These are phyloP conservation scores for Caenorhabditis angaria DNA, from an alignment of 2,888 invertebrate genomes.

Conservation along the genomic window DNA sequence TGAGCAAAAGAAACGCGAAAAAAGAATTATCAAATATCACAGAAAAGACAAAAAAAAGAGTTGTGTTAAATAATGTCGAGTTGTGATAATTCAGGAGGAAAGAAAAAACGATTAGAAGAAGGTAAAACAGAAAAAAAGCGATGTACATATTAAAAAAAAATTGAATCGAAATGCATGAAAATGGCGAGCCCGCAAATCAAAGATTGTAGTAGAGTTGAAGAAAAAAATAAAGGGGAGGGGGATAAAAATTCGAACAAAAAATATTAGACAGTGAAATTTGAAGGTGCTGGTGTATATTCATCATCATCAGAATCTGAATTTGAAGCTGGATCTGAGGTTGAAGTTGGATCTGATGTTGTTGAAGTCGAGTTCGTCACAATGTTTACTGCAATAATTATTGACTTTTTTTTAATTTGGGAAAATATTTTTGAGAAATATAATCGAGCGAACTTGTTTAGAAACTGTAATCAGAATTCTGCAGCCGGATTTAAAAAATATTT, in stretches of 20 bases:
- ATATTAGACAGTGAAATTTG: conserved; percentile 29
- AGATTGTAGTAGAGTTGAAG: conserved; percentile 10
- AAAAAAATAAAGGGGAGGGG: conserved; percentile 11
- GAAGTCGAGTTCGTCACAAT: too few species aligned
- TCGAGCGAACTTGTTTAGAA: too few species aligned
- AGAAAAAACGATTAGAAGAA: conserved; percentile 11
- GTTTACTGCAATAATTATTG: too few species aligned
- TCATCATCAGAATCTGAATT: conserved; percentile 18
- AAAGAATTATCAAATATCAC: background rate
- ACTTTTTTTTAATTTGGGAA: too few species aligned
- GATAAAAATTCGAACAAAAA: conserved; percentile 14
- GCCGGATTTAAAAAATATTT: too few species aligned
- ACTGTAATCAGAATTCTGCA: too few species aligned
- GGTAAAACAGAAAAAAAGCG: conserved; percentile 13
- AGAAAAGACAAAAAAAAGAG: background rate
- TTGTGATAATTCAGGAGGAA: background rate
- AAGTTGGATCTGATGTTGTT: too few species aligned
- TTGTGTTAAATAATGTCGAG: too few species aligned
- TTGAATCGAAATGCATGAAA: conserved; percentile 19
- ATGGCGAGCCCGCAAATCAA: background rate
- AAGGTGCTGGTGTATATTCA: conserved; percentile 27
- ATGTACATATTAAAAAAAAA: conserved; percentile 21
- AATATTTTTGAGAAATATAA: too few species aligned
- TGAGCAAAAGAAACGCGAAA: background rate
- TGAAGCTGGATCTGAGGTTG: background rate